Evolutionary conservation across 2,888 invertebrate genomes (phyloP), one percentile per base, ranked within the genome.

Genomic region (Platypus cylindrus): DNA sequence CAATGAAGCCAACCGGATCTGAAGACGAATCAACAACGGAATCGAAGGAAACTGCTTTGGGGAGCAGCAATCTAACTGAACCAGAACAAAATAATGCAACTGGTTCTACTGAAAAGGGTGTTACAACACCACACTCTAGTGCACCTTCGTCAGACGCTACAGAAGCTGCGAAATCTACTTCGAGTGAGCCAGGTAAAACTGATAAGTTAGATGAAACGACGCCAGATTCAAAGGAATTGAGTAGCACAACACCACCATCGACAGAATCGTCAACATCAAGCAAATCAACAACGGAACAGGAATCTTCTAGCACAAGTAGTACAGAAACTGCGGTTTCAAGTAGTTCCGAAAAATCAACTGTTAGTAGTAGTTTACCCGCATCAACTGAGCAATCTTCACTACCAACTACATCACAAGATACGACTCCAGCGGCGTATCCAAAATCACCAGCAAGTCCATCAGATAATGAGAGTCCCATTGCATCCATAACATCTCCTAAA

Each of bases 141-240:
- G 15, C 22, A 17, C 26, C 31, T 3, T 12, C 16, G 4, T 16
- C 17, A 13, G 25, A 30, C 12, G 14, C 36, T 8, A 25, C 20
- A 16, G 31, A 36, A 16, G 30, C 35, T 11, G 5, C 3, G 14
- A 18, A 31, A 17, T 15, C 36, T 12, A 30, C 30, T 9, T 31
- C 31, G 2, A 11, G n/a, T 20, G 36, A 39, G 11, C 15, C 29
- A 17, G 23, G 31, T 8, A 29, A 35, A 20, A 24, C 39, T n/a
- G 26, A 20, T 20, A 30, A 38, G 9, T n/a, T 20, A 25, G 4
- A 17, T 9, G 26, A 38, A 30, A 30, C 34, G 23, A 39, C 39
- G 7, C 39, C 32, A 23, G 29, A 39, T 18, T 2, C 30, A 31
- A 13, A 12, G 8, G 30, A 16, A 17, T 3, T 8, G 15, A 14